These are phyloP conservation scores for Metaphire vulgaris DNA, from an alignment of 1,140 invertebrate species.

Conservation along the genomic window DNA sequence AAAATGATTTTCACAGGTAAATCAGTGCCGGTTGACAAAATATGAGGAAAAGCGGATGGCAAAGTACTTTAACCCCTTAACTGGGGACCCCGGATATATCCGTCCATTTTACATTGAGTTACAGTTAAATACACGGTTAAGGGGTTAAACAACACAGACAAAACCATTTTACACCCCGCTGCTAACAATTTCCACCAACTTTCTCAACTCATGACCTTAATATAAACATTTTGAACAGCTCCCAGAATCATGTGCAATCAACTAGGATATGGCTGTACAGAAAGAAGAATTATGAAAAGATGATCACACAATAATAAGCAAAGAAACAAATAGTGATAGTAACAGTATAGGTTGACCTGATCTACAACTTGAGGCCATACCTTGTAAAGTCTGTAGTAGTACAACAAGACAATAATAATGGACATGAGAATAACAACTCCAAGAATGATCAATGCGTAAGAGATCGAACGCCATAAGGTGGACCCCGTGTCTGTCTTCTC, in stretches of 20 bases:
- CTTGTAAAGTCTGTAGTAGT: conserved; percentile 87
- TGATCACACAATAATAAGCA: not conserved
- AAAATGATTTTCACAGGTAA: too few relatives aligned
- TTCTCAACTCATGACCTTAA: too few relatives aligned
- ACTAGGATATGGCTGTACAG: not conserved
- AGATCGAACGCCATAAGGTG: conserved; percentile 72
- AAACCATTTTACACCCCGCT: too few relatives aligned
- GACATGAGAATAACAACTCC: conserved; percentile 87
- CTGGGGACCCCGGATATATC: too few relatives aligned
- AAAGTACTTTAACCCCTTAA: too few relatives aligned
- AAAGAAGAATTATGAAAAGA: not conserved
- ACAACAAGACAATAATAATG: conserved; percentile 79
- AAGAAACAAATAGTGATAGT: not conserved
- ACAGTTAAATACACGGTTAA: too few relatives aligned
- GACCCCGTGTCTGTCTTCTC: not conserved
- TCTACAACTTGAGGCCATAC: conserved; percentile 41
- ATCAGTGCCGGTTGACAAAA: too few relatives aligned
- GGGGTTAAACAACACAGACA: too few relatives aligned
- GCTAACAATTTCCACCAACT: too few relatives aligned
- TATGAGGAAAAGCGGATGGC: too few relatives aligned
- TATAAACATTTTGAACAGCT: not conserved
- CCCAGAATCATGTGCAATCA: not conserved
- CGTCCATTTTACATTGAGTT: too few relatives aligned
- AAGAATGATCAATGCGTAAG: conserved; percentile 84
- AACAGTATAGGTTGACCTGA: not conserved